Base-by-base conservation (phyloP, 2,888 invertebrate genomes). In the Microchrysa polita region DNA sequence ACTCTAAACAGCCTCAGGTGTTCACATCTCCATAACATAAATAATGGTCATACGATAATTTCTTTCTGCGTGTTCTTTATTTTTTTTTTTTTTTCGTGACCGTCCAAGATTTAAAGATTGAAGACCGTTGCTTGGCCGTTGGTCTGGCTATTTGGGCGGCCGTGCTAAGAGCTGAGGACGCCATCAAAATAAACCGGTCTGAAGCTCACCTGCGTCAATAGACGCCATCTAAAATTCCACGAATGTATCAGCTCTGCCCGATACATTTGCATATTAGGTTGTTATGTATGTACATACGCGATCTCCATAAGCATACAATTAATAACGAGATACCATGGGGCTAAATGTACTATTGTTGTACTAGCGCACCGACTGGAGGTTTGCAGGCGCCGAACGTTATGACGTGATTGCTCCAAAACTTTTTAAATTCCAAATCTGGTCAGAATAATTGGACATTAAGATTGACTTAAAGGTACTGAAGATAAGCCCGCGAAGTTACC, bases 151-250 rank as follows among this genome's bases (percentile, higher is more conserved):
- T 52, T 52, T 61, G 61, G 61, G 61, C 42, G 61, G 65, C 44
- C 44, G 48, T 48, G 10, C 44, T 44, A 48, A 44, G n/a, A n/a
- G 48, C n/a, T 48, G 55, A 55, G 55, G 69, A 57, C 69, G 57
- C 69, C 55, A 57, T 57, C 59, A 52, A 53, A 52, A 53, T 72
- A 74, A 74, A 74, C 72, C 73, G 72, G 74, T 72, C 59, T 57
- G 61, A 59, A 65, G 72, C 55, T 55, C 71, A 74, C 74, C 74
- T 74, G 74, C 74, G 74, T 73, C 73, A 73, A 73, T 48, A 65
- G 67, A 59, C 74, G 60, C 74, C 67, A 61, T 61, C 48, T 67
- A 74, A 74, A 74, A 73, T 74, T 73, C 73, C 73, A 55, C 57
- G 69, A 69, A 69, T 57, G 69, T 69, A 53, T 53, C 67, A n/a